Evolutionary conservation across 2,113 vertebrate species (phyloP).

Genomic region (Galemys pyrenaicus): DNA sequence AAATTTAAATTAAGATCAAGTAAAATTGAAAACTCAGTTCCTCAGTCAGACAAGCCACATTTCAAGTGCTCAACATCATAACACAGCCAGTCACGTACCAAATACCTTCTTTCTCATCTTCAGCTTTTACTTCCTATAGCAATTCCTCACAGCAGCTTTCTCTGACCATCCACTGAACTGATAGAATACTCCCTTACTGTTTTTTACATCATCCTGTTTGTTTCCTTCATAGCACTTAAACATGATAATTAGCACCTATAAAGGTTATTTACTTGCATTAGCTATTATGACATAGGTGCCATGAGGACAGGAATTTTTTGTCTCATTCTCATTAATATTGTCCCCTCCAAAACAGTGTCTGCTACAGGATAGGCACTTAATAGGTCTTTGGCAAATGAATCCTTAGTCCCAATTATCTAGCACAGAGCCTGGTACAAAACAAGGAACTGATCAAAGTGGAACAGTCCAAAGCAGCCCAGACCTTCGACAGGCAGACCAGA

Average conservation of each 20-base stretch:
- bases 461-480: not conserved
- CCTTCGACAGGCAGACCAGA: not conserved
- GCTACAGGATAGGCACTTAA: not conserved
- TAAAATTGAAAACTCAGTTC: not conserved
- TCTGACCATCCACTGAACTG: not conserved
- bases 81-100: not conserved
- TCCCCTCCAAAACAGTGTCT: not conserved
- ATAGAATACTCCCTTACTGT: not conserved
- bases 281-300: not conserved
- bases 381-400: not conserved
- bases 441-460: not conserved
- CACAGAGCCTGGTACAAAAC: not conserved
- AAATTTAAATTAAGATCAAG: not conserved
- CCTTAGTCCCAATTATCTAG: not conserved
- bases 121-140: not conserved
- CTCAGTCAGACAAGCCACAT: not conserved
- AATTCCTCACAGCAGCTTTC: not conserved
- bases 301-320: not conserved
- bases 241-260: not conserved
- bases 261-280: not conserved
- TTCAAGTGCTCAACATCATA: not conserved
- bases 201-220: not conserved
- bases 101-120: not conserved
- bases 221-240: not conserved
- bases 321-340: not conserved